Percentiles rank a stretch among this genome's conserved stretches.
These are phyloP conservation scores for Formica selysi DNA, from an alignment of 1,140 invertebrate species.

Conservation along the genomic window DNA sequence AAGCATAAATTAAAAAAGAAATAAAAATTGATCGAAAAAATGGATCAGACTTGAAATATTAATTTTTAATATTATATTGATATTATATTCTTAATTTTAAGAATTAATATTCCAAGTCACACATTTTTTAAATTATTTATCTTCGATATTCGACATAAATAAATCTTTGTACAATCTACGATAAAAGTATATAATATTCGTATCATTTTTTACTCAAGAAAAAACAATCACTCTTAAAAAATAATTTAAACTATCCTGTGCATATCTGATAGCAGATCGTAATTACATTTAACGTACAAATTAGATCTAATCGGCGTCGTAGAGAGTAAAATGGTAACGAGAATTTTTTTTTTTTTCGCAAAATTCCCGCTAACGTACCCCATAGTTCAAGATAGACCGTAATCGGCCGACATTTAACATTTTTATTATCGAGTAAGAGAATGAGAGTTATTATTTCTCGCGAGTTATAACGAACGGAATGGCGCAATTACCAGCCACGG, in stretches of 20 bases:
- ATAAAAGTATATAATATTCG: background rate
- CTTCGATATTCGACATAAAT: background rate
- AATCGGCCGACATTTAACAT: background rate
- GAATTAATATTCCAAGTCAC: background rate
- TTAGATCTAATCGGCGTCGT: background rate
- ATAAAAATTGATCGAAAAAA: background rate
- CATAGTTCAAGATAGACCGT: background rate
- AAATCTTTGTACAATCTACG: background rate
- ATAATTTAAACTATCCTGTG: background rate
- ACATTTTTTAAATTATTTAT: background rate
- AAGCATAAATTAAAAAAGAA: background rate
- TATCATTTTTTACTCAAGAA: background rate
- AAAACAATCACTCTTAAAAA: background rate
- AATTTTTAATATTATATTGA: too few relatives aligned
- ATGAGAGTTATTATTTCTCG: constrained; percentile 6
- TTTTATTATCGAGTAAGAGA: background rate
- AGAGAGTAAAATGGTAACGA: background rate
- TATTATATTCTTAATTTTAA: background rate
- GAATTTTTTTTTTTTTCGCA: background rate
- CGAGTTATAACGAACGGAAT: constrained; percentile 14
- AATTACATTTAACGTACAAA: background rate
- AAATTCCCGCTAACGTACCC: background rate
- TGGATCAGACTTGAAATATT: background rate
- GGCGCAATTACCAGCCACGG: background rate
- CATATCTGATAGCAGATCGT: background rate